These are phyloP conservation scores for Tyto alba DNA, from an alignment of 2,113 vertebrate species.

Conservation along the genomic window DNA sequence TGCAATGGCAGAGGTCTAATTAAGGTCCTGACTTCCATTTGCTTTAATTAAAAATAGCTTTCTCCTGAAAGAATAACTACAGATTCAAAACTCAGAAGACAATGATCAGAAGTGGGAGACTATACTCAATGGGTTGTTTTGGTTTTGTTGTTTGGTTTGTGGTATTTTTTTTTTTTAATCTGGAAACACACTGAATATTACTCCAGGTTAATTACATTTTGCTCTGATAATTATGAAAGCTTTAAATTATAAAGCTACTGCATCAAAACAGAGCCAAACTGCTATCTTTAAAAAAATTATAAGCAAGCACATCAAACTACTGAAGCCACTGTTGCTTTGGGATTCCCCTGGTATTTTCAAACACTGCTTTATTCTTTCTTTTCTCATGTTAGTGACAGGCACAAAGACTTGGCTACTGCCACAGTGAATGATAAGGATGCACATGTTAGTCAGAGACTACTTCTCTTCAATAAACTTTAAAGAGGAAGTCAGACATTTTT, in stretches of 20 bases:
- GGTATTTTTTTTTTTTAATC: background rate
- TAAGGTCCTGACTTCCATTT: background rate
- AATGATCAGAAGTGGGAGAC: background rate
- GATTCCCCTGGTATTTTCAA: background rate
- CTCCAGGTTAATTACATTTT: background rate
- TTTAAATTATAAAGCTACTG: background rate
- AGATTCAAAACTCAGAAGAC: background rate
- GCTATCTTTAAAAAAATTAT: background rate
- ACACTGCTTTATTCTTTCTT: background rate
- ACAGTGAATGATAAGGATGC: accelerated
- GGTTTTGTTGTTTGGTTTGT: too few species aligned
- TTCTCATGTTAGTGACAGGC: background rate
- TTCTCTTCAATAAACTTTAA: background rate
- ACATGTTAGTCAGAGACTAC: accelerated
- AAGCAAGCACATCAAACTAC: accelerated
- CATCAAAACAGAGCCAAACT: background rate
- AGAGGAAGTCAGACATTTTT: background rate
- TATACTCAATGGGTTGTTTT: too few species aligned
- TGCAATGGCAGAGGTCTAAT: background rate
- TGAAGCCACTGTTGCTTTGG: too few species aligned
- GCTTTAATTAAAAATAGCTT: background rate
- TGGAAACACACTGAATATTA: background rate
- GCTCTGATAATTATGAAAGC: background rate
- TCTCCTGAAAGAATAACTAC: background rate
- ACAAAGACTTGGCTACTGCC: background rate